These are phyloP conservation scores for Cacatua alba DNA, from an alignment of 2,113 vertebrate genomes.

Conservation along the genomic window DNA sequence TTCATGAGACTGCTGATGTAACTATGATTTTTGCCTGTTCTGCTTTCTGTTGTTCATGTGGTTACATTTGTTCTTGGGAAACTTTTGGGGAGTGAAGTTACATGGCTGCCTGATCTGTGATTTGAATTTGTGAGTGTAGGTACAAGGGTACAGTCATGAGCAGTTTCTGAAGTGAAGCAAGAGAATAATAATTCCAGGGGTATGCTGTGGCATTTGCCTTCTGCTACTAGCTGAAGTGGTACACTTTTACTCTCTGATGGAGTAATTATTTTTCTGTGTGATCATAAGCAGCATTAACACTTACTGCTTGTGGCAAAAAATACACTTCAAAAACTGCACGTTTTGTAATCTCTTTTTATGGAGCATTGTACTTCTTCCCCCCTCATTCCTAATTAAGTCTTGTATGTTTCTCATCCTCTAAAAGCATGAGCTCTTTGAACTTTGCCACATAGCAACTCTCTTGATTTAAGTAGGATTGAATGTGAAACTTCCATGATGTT, in stretches of 20 bases:
- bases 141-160: background rate
- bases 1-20: background rate
- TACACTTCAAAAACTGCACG: background rate
- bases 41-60: background rate
- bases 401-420: background rate
- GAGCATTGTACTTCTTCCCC: background rate
- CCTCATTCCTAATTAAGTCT: background rate
- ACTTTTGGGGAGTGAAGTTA: background rate
- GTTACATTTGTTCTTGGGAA: background rate
- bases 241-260: background rate
- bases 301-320: background rate
- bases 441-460: background rate
- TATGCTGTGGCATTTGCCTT: background rate
- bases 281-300: background rate
- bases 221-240: background rate
- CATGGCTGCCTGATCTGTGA: rapidly evolving
- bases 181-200: background rate
- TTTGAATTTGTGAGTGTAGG: background rate
- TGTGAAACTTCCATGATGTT: background rate
- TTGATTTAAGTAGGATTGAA: background rate
- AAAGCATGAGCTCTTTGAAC: background rate
- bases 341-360: background rate
- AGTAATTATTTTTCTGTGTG: background rate
- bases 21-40: background rate
- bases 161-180: background rate